Base-by-base conservation (phyloP, 2,797 vertebrate species). In the Echiichthys vipera region DNA sequence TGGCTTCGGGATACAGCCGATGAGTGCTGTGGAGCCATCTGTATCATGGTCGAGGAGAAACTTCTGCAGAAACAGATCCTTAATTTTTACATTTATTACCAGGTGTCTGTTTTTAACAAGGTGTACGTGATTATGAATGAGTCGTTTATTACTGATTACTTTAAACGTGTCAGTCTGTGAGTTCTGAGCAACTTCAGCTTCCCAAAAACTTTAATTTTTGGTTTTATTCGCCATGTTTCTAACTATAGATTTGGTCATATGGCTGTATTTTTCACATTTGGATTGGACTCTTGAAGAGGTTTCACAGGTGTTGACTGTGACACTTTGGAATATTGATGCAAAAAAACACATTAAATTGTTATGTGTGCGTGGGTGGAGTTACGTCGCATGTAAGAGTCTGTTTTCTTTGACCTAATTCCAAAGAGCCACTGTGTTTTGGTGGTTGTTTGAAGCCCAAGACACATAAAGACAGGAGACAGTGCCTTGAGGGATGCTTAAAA, bases 371-470 rank as follows among this genome's bases (percentile, higher is more conserved):
- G 53, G 50, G 53, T 39, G 62, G 37, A 27, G 63, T 65, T 67
- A 11, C 14, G 22, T 58, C 15, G 63, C 45, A 27, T 78, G 67
- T 40, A 50, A 53, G 76, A 64, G 80, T 78, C 63, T 84, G 74
- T 83, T 87, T 87, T 71, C 63, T 80, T 65, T 87, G 91, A 92
- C 89, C 88, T 64, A 88, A 24, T 89, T 91, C 80, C 62, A 77
- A 66, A 78, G 61, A 78, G 83, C 54, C 51, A 47, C 50, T 72
- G 68, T 76, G 65, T 85, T 88, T 77, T 74, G 72, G 54, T 74
- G 62, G 43, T 77, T 22, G 63, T 74, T 76, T 71, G 62, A 84
- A 82, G 74, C 65, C 18, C 36, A 65, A 39, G 64, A 80, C 13
- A 69, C 73, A 83, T 56, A 81, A 85, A 80, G 74, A 75, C 66